phyloP scores from a whole-genome alignment of 1,140 invertebrate genomes.

The Lasioglossum albipes region DNA sequence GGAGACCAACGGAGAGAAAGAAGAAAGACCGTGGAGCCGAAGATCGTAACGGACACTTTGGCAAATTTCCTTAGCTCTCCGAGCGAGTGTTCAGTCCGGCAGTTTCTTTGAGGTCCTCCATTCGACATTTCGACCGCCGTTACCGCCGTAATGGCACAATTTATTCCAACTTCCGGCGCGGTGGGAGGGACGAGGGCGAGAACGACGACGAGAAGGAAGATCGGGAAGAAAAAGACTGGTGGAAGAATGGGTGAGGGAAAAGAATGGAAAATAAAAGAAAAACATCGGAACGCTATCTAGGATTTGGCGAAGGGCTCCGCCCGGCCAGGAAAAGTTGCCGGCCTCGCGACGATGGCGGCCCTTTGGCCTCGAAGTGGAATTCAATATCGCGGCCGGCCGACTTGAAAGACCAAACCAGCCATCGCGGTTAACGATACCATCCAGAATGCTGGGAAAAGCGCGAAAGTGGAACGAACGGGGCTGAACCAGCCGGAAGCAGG shows the following conservation, averaged over 20 bases:
- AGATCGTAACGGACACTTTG: conserved; percentile 1
- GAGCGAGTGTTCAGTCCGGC: neutral
- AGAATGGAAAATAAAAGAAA: neutral
- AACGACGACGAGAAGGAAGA: too few relatives aligned
- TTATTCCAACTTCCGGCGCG: neutral
- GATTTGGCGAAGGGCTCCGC: neutral
- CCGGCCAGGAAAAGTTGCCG: neutral
- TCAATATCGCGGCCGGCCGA: conserved; percentile 25
- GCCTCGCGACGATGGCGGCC: neutral
- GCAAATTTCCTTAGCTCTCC: conserved; percentile 6
- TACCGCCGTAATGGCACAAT: conserved; percentile 9
- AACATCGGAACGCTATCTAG: neutral
- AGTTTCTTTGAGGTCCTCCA: neutral
- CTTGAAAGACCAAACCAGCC: conserved; percentile 5
- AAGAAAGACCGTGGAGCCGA: neutral
- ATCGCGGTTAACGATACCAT: conserved; percentile 20
- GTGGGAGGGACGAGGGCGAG: too few relatives aligned
- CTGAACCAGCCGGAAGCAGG: too few relatives aligned
- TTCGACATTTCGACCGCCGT: conserved; percentile 1
- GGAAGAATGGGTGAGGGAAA: too few relatives aligned
- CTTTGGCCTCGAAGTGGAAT: neutral
- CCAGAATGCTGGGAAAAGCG: neutral
- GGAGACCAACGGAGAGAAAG: neutral
- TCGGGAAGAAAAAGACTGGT: neutral
- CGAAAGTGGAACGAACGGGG: too few relatives aligned